Evolutionary conservation across 1,140 invertebrate genomes (phyloP), one percentile per base, ranked within the genome.

Genomic region (Andricus grossulariae): DNA sequence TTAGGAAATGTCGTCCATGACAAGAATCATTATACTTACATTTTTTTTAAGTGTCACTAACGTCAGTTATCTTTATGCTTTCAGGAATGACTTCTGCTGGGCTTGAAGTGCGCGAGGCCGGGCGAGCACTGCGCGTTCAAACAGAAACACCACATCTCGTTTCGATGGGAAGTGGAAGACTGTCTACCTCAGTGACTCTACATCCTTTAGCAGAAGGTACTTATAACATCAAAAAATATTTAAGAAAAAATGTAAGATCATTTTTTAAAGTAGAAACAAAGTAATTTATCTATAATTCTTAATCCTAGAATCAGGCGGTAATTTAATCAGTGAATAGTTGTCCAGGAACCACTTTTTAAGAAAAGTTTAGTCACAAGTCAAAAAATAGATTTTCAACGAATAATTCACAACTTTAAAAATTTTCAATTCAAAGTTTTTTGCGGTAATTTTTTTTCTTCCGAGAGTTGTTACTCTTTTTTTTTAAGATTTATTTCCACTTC

Each of bases 141-240:
- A 95, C 96, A 78, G 96, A 97, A 89, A 93, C 95, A 73, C 97
- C 97, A 55, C 97, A 98, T 92, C 93, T 98, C 88, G 96, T 98
- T 84, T 97, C 96, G 88, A 93, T 97, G 85, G 97, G 97, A 75
- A 95, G 96, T 82, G 97, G 96, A 70, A 92, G 97, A 75, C 93
- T 97, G 25, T 97, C 97, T 87, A 97, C 96, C 19, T 96, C 96
- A n/a, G 95, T 98, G 82, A 98, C 97, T 11, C 92, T 97, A 81
- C 96, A 96, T 91, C 96, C 96, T 80, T 93, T 98, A 83, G 94
- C 94, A 74, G 93, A 94, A 93, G 96, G 96, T 96, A 92, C 25
- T 32, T 32, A 32, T 32, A 91, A 86, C 19, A 80, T 70, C 76
- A 71, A 71, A 32, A 75, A 77, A 72, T n/a, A n/a, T n/a, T n/a